Evolutionary conservation across 2,888 invertebrate species (phyloP).

Genomic region (Apamea crenata): DNA sequence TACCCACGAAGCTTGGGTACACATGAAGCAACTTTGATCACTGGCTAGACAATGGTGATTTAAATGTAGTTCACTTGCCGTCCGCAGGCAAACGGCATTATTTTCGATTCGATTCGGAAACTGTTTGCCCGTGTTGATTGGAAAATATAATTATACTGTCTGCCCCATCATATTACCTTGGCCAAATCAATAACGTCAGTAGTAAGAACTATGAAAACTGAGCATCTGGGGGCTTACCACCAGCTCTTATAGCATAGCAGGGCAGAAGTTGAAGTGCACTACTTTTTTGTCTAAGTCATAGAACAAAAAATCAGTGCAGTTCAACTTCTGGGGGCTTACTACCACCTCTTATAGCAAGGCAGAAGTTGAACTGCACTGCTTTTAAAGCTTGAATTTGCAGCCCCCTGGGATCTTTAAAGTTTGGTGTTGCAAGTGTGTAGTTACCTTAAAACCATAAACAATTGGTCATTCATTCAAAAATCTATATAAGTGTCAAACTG

Average conservation of each 20-base stretch:
- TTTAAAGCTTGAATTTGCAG: no score
- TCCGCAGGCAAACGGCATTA: not conserved
- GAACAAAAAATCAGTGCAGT: no score
- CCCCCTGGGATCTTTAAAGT: not conserved
- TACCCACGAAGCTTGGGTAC: no score
- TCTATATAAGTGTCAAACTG: not conserved
- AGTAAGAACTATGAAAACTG: not conserved
- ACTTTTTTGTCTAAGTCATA: no score
- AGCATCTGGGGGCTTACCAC: not conserved
- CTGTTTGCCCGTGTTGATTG: not conserved
- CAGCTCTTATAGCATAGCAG: no score
- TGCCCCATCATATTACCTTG: not conserved
- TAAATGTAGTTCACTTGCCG: not conserved
- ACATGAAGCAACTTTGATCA: no score
- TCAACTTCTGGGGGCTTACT: no score
- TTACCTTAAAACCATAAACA: not conserved
- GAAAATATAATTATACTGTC: not conserved
- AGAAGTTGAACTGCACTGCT: no score
- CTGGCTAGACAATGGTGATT: not conserved
- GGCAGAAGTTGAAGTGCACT: no score
- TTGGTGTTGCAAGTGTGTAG: not conserved
- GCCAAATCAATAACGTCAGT: not conserved
- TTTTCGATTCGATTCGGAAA: not conserved
- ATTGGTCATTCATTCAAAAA: not conserved
- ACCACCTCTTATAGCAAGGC: no score